phyloP scores from a whole-genome alignment of 1,140 invertebrate genomes.

The Maniola jurtina region DNA sequence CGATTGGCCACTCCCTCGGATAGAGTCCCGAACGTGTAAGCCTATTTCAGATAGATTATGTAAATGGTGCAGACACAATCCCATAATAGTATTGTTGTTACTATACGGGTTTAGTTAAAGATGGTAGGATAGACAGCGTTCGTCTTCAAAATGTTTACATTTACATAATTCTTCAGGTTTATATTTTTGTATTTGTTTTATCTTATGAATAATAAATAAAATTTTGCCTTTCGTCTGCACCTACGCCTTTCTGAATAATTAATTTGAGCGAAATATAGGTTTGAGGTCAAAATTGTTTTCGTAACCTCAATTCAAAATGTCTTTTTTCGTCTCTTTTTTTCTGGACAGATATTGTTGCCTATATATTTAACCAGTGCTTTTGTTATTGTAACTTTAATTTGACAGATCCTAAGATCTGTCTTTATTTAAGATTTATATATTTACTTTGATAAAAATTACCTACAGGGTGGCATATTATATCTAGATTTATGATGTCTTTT shows the following conservation, averaged over 20 bases:
- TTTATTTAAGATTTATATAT: too few species aligned
- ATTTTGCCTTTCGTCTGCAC: neutral
- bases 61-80: constrained; percentile 28
- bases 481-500: too few species aligned
- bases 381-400: too few species aligned
- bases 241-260: constrained; percentile 11
- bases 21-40: constrained; percentile 20
- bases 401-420: too few species aligned
- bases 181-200: constrained; percentile 4
- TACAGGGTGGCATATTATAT: too few species aligned
- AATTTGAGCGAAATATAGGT: constrained; percentile 5
- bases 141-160: constrained; percentile 7
- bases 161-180: constrained; percentile 4
- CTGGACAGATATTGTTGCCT: too few species aligned
- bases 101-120: constrained; percentile 22
- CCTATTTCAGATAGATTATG: constrained; percentile 27
- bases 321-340: neutral
- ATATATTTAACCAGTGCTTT: too few species aligned
- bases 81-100: constrained; percentile 29
- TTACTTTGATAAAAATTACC: too few species aligned
- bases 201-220: constrained; percentile 1
- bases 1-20: constrained; percentile 3
- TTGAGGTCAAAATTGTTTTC: neutral
- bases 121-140: constrained; percentile 6
- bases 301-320: neutral